A percentile compares a stretch with the other conserved stretches of the same genome.
These are phyloP conservation scores for Anthopleura sola DNA, from an alignment of 64 coral and sea anemone species.

Conservation along the genomic window DNA sequence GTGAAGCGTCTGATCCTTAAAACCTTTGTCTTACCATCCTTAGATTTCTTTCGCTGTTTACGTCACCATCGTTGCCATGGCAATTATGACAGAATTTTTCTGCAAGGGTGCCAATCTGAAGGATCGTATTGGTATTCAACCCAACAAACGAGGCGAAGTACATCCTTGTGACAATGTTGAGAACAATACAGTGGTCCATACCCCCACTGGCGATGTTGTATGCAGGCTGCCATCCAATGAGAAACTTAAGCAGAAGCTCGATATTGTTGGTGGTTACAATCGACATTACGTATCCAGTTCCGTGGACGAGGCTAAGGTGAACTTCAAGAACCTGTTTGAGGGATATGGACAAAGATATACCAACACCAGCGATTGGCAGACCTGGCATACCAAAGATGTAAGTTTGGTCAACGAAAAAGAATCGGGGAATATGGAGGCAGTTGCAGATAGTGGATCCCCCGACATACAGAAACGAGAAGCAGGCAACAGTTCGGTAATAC, in stretches of 20 bases:
- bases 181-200: background rate
- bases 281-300: background rate
- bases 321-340: conserved; percentile 8
- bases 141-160: background rate
- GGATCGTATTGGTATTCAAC: background rate
- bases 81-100: background rate
- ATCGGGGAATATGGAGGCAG: background rate
- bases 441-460: background rate
- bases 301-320: background rate
- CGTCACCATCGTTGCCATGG: background rate
- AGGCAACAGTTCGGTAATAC: background rate
- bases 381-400: background rate
- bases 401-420: background rate
- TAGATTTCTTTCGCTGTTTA: background rate
- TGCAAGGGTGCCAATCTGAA: background rate
- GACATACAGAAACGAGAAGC: background rate
- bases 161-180: background rate
- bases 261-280: conserved; percentile 2
- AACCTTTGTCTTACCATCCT: background rate
- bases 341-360: background rate
- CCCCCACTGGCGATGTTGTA: background rate
- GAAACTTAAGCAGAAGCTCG: background rate
- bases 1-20: no score
- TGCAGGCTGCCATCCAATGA: background rate
- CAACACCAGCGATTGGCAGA: background rate